A percentile compares a stretch with the other conserved stretches of the same genome.
Conservation (phyloP, 2,113 vertebrate genomes). For the Prochilodus magdalenae region DNA sequence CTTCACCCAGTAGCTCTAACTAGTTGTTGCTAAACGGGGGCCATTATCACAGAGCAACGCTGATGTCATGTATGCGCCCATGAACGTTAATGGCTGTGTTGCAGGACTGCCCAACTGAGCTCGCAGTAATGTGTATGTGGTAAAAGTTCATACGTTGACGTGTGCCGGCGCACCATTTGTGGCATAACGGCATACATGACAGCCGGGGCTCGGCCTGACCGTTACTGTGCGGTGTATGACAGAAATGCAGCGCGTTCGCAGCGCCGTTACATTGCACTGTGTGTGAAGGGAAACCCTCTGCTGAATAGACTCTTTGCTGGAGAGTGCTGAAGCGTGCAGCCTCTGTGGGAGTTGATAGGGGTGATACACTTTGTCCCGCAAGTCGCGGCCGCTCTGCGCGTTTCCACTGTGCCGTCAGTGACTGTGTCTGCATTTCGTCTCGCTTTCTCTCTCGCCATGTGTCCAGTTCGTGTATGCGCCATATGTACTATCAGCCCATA, state of each 20-base stretch:
- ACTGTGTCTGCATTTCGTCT: conserved; percentile 46
- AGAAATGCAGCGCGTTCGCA: neutral
- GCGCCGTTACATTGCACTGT: neutral
- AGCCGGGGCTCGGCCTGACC: neutral
- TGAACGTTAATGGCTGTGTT: conserved; percentile 9
- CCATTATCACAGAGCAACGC: neutral
- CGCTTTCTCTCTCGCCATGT: conserved; percentile 35
- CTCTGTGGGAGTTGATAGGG: conserved; percentile 6
- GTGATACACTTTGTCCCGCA: neutral
- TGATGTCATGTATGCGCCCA: conserved; percentile 41
- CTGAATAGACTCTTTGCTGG: conserved; percentile 20
- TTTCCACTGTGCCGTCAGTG: conserved; percentile 38
- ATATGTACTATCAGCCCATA: conserved; percentile 9
- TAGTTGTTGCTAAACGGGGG: conserved; percentile 32
- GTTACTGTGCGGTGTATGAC: neutral
- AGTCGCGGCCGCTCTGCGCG: neutral
- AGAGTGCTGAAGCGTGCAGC: neutral
- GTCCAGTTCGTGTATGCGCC: conserved; percentile 14
- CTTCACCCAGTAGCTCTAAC: conserved; percentile 18
- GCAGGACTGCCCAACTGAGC: neutral
- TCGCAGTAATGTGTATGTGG: neutral
- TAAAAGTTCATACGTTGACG: neutral
- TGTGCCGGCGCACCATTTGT: neutral
- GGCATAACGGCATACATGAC: conserved; percentile 21
- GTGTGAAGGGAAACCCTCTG: neutral